phyloP scores from a whole-genome alignment of 2,797 vertebrate species.

The Choloepus didactylus region DNA sequence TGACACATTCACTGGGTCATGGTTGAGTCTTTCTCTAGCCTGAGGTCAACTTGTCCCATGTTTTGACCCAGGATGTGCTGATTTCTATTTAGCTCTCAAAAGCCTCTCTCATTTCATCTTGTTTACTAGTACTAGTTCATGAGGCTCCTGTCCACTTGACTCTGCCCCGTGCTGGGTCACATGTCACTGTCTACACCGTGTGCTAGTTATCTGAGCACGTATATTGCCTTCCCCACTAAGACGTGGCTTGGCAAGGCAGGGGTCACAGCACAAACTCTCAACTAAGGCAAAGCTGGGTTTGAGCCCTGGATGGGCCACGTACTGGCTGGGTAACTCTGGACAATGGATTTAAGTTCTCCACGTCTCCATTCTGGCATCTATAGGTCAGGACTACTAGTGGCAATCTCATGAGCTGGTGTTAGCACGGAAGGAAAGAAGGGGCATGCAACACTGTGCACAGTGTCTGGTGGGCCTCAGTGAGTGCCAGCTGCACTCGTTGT shows the following conservation, averaged over 20 bases:
- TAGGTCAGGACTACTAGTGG: background rate
- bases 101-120: background rate
- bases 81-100: background rate
- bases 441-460: accelerated
- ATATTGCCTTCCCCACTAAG: background rate
- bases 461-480: background rate
- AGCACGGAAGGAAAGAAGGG: background rate
- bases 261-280: background rate
- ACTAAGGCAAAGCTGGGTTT: background rate
- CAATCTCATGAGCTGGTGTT: background rate
- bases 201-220: background rate
- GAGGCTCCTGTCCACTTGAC: background rate
- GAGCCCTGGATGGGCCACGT: background rate
- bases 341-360: background rate
- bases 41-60: background rate
- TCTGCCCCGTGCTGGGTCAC: background rate
- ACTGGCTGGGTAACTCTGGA: background rate
- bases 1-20: background rate
- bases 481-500: background rate
- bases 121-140: background rate
- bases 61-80: background rate
- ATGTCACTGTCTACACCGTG: background rate
- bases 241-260: background rate
- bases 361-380: background rate
- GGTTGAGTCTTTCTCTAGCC: background rate